A percentile compares a stretch with the other conserved stretches of the same genome.
phyloP scores from a whole-genome alignment of 2,113 vertebrate species.

The Sakesphorus luctuosus region DNA sequence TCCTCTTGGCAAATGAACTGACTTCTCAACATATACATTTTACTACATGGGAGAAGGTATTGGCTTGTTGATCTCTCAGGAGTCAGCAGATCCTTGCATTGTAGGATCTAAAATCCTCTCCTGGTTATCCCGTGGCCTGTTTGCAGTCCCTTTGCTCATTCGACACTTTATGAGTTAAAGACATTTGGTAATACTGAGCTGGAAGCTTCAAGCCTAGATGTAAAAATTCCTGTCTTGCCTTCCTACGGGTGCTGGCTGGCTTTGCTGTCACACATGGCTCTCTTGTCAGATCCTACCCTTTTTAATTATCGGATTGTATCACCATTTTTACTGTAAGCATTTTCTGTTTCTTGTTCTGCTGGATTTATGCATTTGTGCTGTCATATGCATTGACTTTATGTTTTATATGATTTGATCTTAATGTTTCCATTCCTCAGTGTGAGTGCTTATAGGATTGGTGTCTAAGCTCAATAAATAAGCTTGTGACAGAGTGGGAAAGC shows the following conservation, averaged over 20 bases:
- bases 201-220: not conserved
- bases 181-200: not conserved
- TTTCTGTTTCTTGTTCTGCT: constrained; percentile 35
- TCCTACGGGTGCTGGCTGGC: not conserved
- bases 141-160: not conserved
- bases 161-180: not conserved
- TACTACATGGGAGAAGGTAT: not conserved
- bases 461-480: constrained; percentile 38
- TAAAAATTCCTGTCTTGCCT: not conserved
- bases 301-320: constrained; percentile 58
- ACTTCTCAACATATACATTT: not conserved
- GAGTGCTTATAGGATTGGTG: not conserved
- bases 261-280: not conserved
- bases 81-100: not conserved
- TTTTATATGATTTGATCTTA: constrained; percentile 36
- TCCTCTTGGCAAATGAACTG: not conserved
- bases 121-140: not conserved
- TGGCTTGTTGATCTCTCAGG: not conserved
- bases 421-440: not conserved
- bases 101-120: not conserved
- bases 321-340: constrained; percentile 11
- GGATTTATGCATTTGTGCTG: not conserved
- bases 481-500: not conserved
- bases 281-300: constrained; percentile 4
- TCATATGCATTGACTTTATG: not conserved